Percentiles rank a stretch among this genome's conserved stretches.
phyloP scores from a whole-genome alignment of 2,113 vertebrate genomes.

The Actenoides hombroni region DNA sequence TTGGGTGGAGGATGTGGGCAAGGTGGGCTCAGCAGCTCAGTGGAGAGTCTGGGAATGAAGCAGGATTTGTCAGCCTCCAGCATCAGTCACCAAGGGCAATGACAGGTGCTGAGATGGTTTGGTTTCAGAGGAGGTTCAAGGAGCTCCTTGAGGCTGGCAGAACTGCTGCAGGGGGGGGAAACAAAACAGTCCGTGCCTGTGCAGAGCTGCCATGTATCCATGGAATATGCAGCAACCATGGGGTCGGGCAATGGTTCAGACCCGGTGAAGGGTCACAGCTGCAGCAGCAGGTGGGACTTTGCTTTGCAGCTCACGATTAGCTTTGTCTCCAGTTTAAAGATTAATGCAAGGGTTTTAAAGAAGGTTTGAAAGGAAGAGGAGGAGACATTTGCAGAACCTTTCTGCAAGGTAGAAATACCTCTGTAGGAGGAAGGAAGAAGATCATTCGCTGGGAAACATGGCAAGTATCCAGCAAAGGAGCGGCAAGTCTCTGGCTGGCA shows the following conservation, averaged over 20 bases:
- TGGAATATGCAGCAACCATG: background rate
- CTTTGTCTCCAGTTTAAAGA: background rate
- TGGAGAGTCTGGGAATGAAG: accelerated
- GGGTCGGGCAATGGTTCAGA: background rate
- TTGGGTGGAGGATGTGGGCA: background rate
- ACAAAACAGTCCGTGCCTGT: accelerated
- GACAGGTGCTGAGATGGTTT: background rate
- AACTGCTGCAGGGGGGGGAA: background rate
- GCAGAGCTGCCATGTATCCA: background rate
- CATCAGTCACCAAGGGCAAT: background rate
- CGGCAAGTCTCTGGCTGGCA: background rate
- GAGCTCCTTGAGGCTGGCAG: background rate
- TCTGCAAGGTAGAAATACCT: background rate
- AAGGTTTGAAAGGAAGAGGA: background rate
- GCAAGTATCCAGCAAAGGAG: background rate
- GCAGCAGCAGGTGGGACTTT: background rate
- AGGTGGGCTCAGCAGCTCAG: background rate
- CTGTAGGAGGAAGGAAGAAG: background rate
- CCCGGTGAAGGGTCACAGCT: background rate
- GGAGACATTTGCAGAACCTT: background rate
- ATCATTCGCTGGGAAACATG: background rate
- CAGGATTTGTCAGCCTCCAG: background rate
- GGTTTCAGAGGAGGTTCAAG: background rate
- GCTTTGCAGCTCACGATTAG: background rate
- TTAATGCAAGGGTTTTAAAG: background rate